phyloP scores from a whole-genome alignment of 1,140 invertebrate genomes.

The Plectus sambesii region DNA sequence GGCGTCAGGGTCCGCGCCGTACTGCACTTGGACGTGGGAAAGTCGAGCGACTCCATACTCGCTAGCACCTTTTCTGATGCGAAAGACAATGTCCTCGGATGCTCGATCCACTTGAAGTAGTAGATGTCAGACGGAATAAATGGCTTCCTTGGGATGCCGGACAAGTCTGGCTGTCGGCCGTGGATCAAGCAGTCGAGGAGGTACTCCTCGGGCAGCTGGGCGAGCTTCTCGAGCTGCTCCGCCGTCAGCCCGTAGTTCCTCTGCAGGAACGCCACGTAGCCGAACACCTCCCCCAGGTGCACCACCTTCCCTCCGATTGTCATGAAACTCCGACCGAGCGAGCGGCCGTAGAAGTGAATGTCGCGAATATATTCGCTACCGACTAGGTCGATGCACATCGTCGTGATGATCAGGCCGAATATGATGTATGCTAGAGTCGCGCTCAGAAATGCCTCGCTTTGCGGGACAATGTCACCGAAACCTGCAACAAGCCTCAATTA shows the following conservation, averaged over 20 bases:
- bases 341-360: conserved; percentile 44
- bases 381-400: conserved; percentile 45
- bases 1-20: conserved; percentile 43
- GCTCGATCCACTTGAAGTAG: conserved; percentile 46
- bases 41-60: conserved; percentile 39
- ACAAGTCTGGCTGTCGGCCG: conserved; percentile 44
- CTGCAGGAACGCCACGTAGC: conserved; percentile 45
- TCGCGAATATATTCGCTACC: conserved; percentile 45
- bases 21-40: conserved; percentile 37
- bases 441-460: conserved; percentile 40
- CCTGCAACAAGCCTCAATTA: conserved; percentile 22
- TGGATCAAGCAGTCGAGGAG: conserved; percentile 42
- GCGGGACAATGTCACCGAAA: conserved; percentile 44
- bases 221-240: conserved; percentile 42
- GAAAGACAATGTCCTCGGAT: conserved; percentile 40
- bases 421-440: conserved; percentile 43
- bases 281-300: conserved; percentile 42
- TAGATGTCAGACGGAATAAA: conserved; percentile 45
- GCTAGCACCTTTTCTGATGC: conserved; percentile 43
- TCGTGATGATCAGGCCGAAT: conserved; percentile 44
- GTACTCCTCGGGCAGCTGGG: conserved; percentile 44
- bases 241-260: conserved; percentile 45
- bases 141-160: conserved; percentile 43
- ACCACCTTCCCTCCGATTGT: conserved; percentile 46
- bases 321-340: conserved; percentile 38